Evolutionary conservation across 2,888 invertebrate genomes (phyloP).

Genomic region (Myopa testacea): DNA sequence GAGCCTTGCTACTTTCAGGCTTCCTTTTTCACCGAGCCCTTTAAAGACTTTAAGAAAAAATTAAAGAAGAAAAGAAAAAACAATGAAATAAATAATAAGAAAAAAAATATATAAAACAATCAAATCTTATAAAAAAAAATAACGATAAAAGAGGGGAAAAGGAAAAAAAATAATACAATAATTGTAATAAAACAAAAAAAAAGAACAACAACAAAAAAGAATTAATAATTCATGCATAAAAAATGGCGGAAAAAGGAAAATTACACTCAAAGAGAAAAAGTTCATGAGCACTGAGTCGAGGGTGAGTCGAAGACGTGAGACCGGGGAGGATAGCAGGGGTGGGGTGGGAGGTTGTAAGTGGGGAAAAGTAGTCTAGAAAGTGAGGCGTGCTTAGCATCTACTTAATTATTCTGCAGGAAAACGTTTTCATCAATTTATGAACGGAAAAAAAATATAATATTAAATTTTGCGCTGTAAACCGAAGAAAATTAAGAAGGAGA

Average conservation of each 20-base stretch:
- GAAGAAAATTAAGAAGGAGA: background rate
- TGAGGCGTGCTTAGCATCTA: conserved; percentile 5
- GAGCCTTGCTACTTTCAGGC: background rate
- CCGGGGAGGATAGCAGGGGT: background rate
- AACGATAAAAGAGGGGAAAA: background rate
- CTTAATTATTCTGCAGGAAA: conserved; percentile 27
- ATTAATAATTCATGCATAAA: background rate
- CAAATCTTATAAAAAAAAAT: background rate
- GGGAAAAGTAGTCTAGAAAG: no score
- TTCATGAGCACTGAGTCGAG: background rate
- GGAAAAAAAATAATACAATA: no score
- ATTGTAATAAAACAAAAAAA: background rate
- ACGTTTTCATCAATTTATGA: conserved; percentile 27
- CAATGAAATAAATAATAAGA: background rate
- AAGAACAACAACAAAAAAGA: background rate
- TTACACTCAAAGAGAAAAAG: conserved; percentile 16
- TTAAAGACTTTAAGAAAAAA: no score
- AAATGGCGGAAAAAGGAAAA: conserved; percentile 8
- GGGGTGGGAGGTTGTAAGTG: background rate
- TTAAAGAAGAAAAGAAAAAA: no score
- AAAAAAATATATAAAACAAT: background rate
- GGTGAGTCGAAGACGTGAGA: background rate
- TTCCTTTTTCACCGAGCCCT: no score
- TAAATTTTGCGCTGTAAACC: background rate
- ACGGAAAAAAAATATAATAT: background rate